These are phyloP conservation scores for Dryobotodes eremita DNA, from an alignment of 2,888 invertebrate genomes.

Conservation along the genomic window DNA sequence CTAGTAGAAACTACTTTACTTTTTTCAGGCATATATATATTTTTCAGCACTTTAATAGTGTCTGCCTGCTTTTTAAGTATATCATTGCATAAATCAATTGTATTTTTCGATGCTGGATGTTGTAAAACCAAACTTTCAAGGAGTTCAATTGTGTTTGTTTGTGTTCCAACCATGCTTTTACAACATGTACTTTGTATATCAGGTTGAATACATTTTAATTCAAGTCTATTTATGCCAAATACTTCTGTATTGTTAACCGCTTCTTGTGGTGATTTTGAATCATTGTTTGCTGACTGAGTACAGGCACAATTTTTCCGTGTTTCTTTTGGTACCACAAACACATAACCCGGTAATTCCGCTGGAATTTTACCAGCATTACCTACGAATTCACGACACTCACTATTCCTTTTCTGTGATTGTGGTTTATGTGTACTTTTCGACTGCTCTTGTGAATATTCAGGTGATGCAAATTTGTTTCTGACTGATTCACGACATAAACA, in stretches of 20 bases:
- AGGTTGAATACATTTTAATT: slow-evolving; percentile 12
- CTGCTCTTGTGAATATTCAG: background rate
- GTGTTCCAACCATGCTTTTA: slow-evolving; percentile 8
- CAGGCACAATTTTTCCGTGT: background rate
- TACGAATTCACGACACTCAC: background rate
- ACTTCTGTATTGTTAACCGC: background rate
- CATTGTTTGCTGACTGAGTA: background rate
- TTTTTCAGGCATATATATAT: slow-evolving; percentile 27
- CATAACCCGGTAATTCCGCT: background rate
- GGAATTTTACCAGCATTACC: background rate
- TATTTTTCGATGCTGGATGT: background rate
- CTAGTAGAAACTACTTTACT: background rate
- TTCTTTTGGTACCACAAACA: slow-evolving; percentile 17
- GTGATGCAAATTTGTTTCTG: background rate
- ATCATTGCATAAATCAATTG: slow-evolving; percentile 4
- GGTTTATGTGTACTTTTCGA: background rate
- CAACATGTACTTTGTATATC: slow-evolving; percentile 9
- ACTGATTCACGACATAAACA: background rate
- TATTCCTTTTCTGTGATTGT: background rate
- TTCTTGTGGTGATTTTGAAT: background rate
- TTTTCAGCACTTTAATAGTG: slow-evolving; percentile 21
- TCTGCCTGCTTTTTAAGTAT: slow-evolving; percentile 8
- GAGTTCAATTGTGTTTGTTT: background rate
- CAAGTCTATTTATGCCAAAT: background rate
- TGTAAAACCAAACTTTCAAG: slow-evolving; percentile 4